Conservation (phyloP, 2,888 invertebrate species). For the Sarcophaga subvicina region DNA sequence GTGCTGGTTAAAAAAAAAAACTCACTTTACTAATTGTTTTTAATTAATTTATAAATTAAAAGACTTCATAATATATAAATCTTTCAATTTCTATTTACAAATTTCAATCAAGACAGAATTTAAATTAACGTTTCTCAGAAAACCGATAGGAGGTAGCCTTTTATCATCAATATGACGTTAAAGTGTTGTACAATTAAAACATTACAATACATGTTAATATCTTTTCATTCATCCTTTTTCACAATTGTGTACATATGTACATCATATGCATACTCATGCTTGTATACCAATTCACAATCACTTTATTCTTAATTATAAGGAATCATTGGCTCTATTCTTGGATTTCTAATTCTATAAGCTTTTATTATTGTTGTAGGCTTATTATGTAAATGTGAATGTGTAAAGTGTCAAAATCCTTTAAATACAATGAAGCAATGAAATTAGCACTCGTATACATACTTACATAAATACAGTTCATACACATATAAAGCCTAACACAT, state of each 20-base stretch:
- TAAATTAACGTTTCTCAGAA: not conserved
- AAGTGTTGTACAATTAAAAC: constrained; percentile 19
- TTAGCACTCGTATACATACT: not conserved
- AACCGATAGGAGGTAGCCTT: not conserved
- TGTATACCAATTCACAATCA: not conserved
- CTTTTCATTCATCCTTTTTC: not conserved
- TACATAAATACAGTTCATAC: not conserved
- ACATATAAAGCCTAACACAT: not conserved
- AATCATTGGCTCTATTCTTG: not conserved
- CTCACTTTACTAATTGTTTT: too few species aligned
- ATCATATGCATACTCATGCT: not conserved
- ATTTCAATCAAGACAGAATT: not conserved
- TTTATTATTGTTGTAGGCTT: not conserved
- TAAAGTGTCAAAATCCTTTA: constrained; percentile 23
- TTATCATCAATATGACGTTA: not conserved
- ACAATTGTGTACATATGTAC: too few species aligned
- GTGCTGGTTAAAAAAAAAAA: too few species aligned
- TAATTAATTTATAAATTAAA: too few species aligned
- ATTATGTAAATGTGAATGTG: not conserved
- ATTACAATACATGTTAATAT: not conserved
- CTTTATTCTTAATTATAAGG: constrained; percentile 21
- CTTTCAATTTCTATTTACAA: not conserved
- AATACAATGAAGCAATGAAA: constrained; percentile 29
- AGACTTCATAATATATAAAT: too few species aligned
- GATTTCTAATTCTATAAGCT: not conserved